Evolutionary conservation across 1,140 invertebrate species (phyloP).

Genomic region (Drosophila nebulosa): DNA sequence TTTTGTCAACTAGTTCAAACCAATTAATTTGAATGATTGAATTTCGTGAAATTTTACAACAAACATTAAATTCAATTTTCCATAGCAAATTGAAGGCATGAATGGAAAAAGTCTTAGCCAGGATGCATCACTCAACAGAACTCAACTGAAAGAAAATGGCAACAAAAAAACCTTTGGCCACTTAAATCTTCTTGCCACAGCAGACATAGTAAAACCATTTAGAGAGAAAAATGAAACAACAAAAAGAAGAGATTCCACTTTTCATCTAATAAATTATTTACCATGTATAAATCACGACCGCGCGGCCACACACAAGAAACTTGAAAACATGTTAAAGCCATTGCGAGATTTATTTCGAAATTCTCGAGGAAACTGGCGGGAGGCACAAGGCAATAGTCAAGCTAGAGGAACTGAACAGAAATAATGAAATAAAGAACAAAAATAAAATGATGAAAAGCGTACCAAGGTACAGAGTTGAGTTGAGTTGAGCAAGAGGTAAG

Average conservation of each 20-base stretch:
- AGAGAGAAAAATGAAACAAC: constrained; percentile 6
- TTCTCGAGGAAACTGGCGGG: neutral
- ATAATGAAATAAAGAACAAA: constrained; percentile 14
- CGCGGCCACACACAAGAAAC: constrained; percentile 35
- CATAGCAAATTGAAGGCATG: neutral
- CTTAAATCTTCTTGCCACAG: constrained; percentile 15
- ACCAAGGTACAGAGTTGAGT: too few species aligned
- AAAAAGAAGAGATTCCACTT: neutral
- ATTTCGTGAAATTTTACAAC: too few species aligned
- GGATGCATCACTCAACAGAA: neutral
- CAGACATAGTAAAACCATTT: constrained; percentile 32
- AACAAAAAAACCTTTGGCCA: constrained; percentile 9
- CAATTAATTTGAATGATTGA: too few species aligned
- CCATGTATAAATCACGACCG: constrained; percentile 58
- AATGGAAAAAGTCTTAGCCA: neutral
- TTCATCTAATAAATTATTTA: constrained; percentile 61
- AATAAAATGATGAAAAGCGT: neutral
- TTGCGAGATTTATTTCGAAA: constrained; percentile 59
- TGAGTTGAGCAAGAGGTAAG: neutral
- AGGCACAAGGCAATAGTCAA: neutral
- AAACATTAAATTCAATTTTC: neutral
- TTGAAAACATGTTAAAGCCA: constrained; percentile 66
- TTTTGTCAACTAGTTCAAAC: too few species aligned
- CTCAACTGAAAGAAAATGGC: neutral
- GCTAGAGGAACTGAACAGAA: neutral